Evolutionary conservation across 2,888 invertebrate species (phyloP).

Genomic region (Pegoplata infirma): DNA sequence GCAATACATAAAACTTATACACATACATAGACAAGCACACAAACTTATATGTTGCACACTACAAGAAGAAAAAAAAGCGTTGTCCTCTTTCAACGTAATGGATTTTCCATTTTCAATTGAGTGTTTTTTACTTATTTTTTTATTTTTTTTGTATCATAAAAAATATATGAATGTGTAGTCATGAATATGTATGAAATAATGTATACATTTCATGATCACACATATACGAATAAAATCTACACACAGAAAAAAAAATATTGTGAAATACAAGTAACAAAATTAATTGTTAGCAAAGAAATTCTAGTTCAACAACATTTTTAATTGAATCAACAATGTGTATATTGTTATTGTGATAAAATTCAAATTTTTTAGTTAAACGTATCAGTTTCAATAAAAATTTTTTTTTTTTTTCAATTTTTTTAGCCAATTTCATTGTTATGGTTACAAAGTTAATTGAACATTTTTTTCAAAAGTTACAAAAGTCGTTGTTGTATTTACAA

Average conservation of each 20-base stretch:
- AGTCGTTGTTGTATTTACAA: too few relatives aligned
- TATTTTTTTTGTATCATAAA: conserved; percentile 35
- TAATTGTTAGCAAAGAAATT: too few relatives aligned
- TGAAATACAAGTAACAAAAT: not conserved
- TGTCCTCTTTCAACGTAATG: conserved; percentile 46
- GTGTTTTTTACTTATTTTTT: conserved; percentile 32
- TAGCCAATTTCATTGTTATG: too few relatives aligned
- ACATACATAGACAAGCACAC: conserved; percentile 15
- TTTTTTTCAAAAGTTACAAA: too few relatives aligned
- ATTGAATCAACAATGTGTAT: too few relatives aligned
- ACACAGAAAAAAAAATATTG: too few relatives aligned
- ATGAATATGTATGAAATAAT: conserved; percentile 31
- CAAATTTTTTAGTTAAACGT: too few relatives aligned
- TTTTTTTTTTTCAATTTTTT: too few relatives aligned
- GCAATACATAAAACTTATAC: conserved; percentile 29
- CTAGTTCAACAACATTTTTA: too few relatives aligned
- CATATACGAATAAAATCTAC: not conserved
- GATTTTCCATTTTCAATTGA: conserved; percentile 64
- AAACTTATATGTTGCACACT: conserved; percentile 16
- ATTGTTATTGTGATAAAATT: too few relatives aligned
- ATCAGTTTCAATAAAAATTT: too few relatives aligned
- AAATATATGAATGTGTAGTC: not conserved
- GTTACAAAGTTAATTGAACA: too few relatives aligned
- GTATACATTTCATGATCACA: conserved; percentile 11
- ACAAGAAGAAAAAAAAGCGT: conserved; percentile 28